Percentiles rank a stretch among this genome's conserved stretches.
phyloP scores from a whole-genome alignment of 2,888 invertebrate species.

The Athalia rosae region DNA sequence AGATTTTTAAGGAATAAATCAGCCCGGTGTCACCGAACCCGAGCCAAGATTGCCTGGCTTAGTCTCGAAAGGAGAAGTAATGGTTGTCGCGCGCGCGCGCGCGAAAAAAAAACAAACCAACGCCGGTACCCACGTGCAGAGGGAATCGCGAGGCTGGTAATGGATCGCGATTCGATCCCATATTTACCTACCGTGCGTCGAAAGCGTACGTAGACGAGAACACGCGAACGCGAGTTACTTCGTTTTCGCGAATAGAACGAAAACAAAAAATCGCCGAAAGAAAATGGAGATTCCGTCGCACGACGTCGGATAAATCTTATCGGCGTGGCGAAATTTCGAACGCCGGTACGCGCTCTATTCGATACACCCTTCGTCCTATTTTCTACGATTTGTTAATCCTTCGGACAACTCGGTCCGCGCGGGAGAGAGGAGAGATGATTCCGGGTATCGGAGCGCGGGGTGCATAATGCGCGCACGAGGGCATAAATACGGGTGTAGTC shows the following conservation, averaged over 20 bases:
- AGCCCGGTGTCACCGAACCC: slow-evolving; percentile 33
- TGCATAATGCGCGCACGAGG: background rate
- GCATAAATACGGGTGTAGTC: background rate
- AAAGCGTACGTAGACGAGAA: background rate
- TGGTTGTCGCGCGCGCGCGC: slow-evolving; percentile 41
- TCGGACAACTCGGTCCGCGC: no score
- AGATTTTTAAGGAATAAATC: slow-evolving; percentile 39
- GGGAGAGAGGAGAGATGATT: background rate
- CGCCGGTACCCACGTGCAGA: slow-evolving; percentile 16
- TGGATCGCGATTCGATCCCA: slow-evolving; percentile 34
- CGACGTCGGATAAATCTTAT: background rate
- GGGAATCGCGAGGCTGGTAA: slow-evolving; percentile 23
- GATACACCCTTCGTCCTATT: no score
- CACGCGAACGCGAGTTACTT: slow-evolving; percentile 4
- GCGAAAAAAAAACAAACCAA: slow-evolving; percentile 36
- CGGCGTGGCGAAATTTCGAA: slow-evolving; percentile 9
- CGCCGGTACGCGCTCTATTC: no score
- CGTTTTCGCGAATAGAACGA: slow-evolving; percentile 17
- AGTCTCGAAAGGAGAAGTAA: slow-evolving; percentile 23
- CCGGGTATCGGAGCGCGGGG: background rate
- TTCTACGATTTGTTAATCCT: no score
- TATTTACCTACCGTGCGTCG: background rate
- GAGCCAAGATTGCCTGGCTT: slow-evolving; percentile 37
- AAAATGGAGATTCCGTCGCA: slow-evolving; percentile 28
- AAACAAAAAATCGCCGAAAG: slow-evolving; percentile 12